Conservation (phyloP, 2,888 invertebrate species). For the Drosophila kanekoi region DNA sequence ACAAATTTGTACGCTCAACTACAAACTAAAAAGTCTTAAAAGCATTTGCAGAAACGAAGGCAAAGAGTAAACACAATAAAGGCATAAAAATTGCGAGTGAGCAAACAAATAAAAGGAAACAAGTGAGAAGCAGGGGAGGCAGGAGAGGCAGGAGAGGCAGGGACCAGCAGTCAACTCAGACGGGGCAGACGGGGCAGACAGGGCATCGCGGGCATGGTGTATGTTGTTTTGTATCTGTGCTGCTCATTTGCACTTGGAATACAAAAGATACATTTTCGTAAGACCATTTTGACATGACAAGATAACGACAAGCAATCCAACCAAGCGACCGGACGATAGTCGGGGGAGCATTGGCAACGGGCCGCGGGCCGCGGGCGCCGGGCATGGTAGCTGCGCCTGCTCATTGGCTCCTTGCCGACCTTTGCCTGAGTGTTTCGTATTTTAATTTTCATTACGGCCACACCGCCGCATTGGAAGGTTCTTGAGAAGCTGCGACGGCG, state of each 20-base stretch:
- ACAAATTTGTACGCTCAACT: slow-evolving; percentile 78
- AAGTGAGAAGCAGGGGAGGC: slow-evolving; percentile 13
- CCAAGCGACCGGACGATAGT: slow-evolving; percentile 51
- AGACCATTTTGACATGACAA: slow-evolving; percentile 83
- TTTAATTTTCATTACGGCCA: slow-evolving; percentile 81
- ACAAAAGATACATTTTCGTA: slow-evolving; percentile 82
- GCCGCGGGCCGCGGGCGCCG: neutral
- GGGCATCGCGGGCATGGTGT: slow-evolving; percentile 14
- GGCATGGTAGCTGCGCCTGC: slow-evolving; percentile 52
- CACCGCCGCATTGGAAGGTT: slow-evolving; percentile 67
- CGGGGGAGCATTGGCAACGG: neutral
- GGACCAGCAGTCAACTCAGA: neutral
- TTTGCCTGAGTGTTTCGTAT: slow-evolving; percentile 74
- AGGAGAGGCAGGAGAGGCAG: neutral
- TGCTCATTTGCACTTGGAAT: slow-evolving; percentile 83
- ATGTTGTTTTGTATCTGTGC: slow-evolving; percentile 57
- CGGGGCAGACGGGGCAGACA: neutral
- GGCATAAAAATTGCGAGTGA: slow-evolving; percentile 81
- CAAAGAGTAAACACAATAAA: slow-evolving; percentile 80
- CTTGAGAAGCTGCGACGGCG: slow-evolving; percentile 67
- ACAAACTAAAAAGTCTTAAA: slow-evolving; percentile 80
- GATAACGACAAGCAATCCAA: slow-evolving; percentile 82
- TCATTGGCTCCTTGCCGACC: slow-evolving; percentile 75
- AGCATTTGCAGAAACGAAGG: slow-evolving; percentile 79
- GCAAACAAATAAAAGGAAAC: slow-evolving; percentile 76